Conservation (phyloP, 2,888 invertebrate species). For the Abrostola tripartita region DNA sequence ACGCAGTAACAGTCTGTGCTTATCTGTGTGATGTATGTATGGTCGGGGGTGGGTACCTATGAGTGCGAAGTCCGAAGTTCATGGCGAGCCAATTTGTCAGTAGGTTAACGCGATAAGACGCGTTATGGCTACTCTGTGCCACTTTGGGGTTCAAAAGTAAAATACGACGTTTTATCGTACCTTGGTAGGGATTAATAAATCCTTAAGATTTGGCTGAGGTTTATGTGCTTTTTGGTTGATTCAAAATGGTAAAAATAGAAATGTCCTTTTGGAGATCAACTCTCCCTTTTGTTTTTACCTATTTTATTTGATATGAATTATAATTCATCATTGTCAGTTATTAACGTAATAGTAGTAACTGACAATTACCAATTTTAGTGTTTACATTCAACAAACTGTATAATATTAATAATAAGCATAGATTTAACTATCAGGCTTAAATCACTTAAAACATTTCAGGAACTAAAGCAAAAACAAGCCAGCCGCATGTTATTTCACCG, state of each 20-base stretch:
- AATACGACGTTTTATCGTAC: constrained; percentile 16
- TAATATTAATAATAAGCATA: too few relatives aligned
- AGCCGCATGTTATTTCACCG: constrained; percentile 9
- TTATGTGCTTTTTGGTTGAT: not conserved
- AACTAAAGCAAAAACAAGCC: constrained; percentile 1
- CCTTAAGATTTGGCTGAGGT: constrained; percentile 7
- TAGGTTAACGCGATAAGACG: constrained; percentile 46
- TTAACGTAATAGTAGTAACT: too few relatives aligned
- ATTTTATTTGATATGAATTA: too few relatives aligned
- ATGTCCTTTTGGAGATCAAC: too few relatives aligned
- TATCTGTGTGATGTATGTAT: constrained; percentile 60
- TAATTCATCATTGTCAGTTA: too few relatives aligned
- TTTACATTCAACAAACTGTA: too few relatives aligned
- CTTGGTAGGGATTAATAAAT: constrained; percentile 27
- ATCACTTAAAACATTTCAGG: not conserved
- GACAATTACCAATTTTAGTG: too few relatives aligned
- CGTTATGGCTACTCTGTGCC: constrained; percentile 39
- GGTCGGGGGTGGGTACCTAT: constrained; percentile 35
- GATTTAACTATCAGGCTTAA: too few relatives aligned
- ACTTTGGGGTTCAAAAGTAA: constrained; percentile 24
- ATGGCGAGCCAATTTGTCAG: constrained; percentile 53
- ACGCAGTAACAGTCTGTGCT: constrained; percentile 46
- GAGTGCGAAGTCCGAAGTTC: constrained; percentile 49
- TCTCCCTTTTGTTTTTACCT: too few relatives aligned
- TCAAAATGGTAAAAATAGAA: too few relatives aligned